These are phyloP conservation scores for Amblyornis subalaris DNA, from an alignment of 2,113 vertebrate genomes.

Conservation along the genomic window DNA sequence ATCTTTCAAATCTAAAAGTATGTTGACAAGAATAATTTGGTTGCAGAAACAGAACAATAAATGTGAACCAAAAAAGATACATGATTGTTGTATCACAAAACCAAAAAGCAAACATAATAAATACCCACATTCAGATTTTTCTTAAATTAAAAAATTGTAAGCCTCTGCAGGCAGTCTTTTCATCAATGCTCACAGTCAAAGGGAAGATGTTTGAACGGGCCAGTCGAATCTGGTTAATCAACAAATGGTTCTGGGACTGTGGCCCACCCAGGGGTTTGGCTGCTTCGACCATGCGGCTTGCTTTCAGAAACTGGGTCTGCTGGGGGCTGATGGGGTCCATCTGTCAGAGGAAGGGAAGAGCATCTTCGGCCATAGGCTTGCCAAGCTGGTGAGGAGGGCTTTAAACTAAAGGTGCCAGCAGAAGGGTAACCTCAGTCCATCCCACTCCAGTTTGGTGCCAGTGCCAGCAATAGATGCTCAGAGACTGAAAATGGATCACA, in stretches of 20 bases:
- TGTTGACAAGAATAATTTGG: not conserved
- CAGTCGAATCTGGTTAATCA: not conserved
- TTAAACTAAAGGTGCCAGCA: not conserved
- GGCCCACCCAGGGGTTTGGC: not conserved
- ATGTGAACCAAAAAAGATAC: slow-evolving; percentile 42
- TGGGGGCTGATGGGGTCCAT: not conserved
- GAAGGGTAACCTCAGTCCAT: not conserved
- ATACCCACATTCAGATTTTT: slow-evolving; percentile 15
- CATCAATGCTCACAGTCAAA: not conserved
- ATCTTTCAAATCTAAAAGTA: slow-evolving; percentile 30
- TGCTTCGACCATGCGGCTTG: not conserved
- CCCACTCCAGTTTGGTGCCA: not conserved
- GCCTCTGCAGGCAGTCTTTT: not conserved
- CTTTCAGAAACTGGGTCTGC: not conserved
- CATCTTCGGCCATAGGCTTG: not conserved
- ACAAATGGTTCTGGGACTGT: not conserved
- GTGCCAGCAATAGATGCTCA: not conserved
- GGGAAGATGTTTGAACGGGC: not conserved
- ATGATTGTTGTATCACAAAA: slow-evolving; percentile 51
- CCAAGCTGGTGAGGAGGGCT: not conserved
- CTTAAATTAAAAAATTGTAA: not conserved
- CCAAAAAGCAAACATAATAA: slow-evolving; percentile 45
- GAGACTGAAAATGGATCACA: not conserved
- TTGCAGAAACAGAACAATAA: slow-evolving; percentile 28
- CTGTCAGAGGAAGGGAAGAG: not conserved